Conservation (phyloP, 1,140 invertebrate genomes). For the Aleiodes sp. region DNA sequence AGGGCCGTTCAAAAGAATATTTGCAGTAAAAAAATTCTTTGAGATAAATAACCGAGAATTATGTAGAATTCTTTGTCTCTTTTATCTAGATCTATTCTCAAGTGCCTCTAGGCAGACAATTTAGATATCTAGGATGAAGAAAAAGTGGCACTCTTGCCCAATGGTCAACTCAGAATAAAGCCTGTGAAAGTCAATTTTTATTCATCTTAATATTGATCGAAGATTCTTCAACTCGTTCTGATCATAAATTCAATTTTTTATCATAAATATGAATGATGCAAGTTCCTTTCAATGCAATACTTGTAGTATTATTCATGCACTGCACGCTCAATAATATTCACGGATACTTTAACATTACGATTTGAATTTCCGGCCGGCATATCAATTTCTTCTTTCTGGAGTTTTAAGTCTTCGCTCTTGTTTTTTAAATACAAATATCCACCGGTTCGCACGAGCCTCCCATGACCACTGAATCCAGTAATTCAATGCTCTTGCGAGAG, state of each 20-base stretch:
- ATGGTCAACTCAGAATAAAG: too few species aligned
- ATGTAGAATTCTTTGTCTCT: not conserved
- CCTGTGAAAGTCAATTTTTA: too few species aligned
- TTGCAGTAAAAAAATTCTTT: not conserved
- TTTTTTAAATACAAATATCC: not conserved
- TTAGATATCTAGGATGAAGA: not conserved
- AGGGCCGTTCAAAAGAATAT: not conserved
- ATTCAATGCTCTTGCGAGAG: not conserved
- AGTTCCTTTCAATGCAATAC: too few species aligned
- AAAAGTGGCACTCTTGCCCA: too few species aligned
- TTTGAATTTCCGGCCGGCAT: not conserved
- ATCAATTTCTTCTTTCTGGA: not conserved
- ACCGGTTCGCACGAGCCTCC: conserved; percentile 20
- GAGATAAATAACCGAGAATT: conserved; percentile 4
- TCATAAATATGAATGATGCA: too few species aligned
- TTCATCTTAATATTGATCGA: too few species aligned
- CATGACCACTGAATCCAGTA: not conserved
- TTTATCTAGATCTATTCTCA: not conserved
- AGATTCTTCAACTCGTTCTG: too few species aligned
- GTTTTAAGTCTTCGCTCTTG: not conserved
- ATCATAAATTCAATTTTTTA: too few species aligned
- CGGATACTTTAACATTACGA: not conserved
- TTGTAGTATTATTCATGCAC: not conserved
- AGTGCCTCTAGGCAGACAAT: not conserved
- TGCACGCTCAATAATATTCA: not conserved